Evolutionary conservation across 2,797 vertebrate genomes (phyloP).

Genomic region (Halcyon smyrnensis): DNA sequence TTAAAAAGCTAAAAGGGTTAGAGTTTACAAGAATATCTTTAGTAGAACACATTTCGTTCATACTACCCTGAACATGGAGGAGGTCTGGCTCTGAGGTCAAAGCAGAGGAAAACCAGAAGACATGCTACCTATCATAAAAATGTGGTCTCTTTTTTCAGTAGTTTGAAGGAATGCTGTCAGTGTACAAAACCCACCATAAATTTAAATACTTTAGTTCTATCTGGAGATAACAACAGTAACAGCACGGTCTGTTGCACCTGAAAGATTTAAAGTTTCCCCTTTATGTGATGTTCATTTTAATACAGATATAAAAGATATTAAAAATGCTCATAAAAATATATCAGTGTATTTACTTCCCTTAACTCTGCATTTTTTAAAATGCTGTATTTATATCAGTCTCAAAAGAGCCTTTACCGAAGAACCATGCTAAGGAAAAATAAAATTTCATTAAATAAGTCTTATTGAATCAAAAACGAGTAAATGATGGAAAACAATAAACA

Average conservation of each 20-base stretch:
- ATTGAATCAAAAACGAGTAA: neutral
- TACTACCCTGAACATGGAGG: neutral
- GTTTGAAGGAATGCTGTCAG: neutral
- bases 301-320: neutral
- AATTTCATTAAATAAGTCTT: neutral
- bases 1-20: neutral
- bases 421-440: neutral
- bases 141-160: neutral
- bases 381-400: neutral
- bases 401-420: neutral
- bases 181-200: neutral
- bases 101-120: neutral
- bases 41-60: neutral
- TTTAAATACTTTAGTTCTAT: neutral
- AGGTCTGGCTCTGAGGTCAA: neutral
- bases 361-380: neutral
- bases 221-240: neutral
- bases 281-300: neutral
- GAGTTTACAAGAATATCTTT: neutral
- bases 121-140: neutral
- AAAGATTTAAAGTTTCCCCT: neutral
- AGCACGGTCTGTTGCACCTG: neutral
- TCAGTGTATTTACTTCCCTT: neutral
- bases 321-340: neutral
- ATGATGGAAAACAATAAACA: neutral